Base-by-base conservation (phyloP, 2,797 vertebrate genomes). In the Taeniopygia guttata region DNA sequence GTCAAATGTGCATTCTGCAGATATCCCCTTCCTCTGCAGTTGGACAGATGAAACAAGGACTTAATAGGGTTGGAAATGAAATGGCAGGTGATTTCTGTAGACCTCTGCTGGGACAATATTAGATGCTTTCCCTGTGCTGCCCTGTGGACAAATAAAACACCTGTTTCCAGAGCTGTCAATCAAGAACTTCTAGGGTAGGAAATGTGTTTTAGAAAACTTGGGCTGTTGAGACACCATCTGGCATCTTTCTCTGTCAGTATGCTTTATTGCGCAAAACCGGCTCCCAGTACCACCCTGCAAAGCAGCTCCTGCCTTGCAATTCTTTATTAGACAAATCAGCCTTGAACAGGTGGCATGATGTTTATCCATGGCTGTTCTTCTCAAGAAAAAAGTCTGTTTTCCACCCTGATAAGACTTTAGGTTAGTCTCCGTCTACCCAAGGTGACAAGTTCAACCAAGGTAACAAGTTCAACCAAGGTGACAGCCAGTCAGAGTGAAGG, bases 161-260 rank as follows among this genome's bases (percentile, higher is more conserved):
- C 86, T 54, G 67, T 58, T 95, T 90, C 72, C 75, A 95, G 86
- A 21, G 7, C 74, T 95, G 91, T 93, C 96, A 93, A 22, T 96
- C 91, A 78, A 87, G 78, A 89, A 75, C 60, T 68, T 97, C 93
- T 90, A 90, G 91, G 87, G 84, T 91, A 95, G 75, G 94, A 94
- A 97, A 96, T 91, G 88, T 77, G 58, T 83, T 95, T 95, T 62
- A 77, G 92, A 92, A 97, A 81, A 86, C 60, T 84, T 76, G 92
- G 81, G 90, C 91, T 80, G 56, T 95, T 94, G 92, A 97, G 93
- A 52, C 59, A 87, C 96, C 97, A 96, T 97, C 97, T 97, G 97
- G 95, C 91, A 95, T 94, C 64, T 84, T 93, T 94, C 94, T 93
- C 84, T 95, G 79, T 92, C 52, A 34, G 27, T 95, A 76, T 84